phyloP scores from a whole-genome alignment of 2,888 invertebrate species.

The Clusia tigrina region DNA sequence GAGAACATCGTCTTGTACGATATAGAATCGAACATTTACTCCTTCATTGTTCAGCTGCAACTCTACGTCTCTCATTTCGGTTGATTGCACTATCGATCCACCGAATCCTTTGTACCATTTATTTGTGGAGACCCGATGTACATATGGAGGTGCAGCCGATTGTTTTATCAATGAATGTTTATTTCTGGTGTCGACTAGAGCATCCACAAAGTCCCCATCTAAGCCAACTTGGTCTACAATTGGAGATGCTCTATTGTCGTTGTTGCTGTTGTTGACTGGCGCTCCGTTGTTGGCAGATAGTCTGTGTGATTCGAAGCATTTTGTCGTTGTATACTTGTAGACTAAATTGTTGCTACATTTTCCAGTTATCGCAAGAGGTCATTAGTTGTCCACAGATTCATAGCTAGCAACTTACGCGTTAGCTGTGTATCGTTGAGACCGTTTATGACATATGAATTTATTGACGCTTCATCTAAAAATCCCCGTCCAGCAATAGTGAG shows the following conservation, averaged over 20 bases:
- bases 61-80: constrained; percentile 18
- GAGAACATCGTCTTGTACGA: constrained; percentile 23
- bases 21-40: constrained; percentile 12
- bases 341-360: constrained; percentile 21
- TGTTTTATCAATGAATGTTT: constrained; percentile 25
- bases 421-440: too few relatives aligned
- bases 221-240: too few relatives aligned
- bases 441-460: too few relatives aligned
- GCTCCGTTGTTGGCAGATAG: not conserved
- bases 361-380: constrained; percentile 24
- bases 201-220: too few relatives aligned
- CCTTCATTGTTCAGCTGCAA: constrained; percentile 21
- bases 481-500: constrained; percentile 28
- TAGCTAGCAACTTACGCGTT: too few relatives aligned
- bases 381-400: constrained; percentile 34
- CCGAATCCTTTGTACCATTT: constrained; percentile 33
- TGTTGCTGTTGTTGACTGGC: too few relatives aligned
- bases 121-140: too few relatives aligned
- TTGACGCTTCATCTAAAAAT: constrained; percentile 30
- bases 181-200: constrained; percentile 30
- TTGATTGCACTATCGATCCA: constrained; percentile 28
- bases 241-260: too few relatives aligned
- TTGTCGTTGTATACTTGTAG: constrained; percentile 26
- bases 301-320: not conserved
- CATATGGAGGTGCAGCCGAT: constrained; percentile 8